A percentile compares a stretch with the other conserved stretches of the same genome.
phyloP scores from a whole-genome alignment of 2,797 vertebrate species.

The Acanthurus leucopareius region DNA sequence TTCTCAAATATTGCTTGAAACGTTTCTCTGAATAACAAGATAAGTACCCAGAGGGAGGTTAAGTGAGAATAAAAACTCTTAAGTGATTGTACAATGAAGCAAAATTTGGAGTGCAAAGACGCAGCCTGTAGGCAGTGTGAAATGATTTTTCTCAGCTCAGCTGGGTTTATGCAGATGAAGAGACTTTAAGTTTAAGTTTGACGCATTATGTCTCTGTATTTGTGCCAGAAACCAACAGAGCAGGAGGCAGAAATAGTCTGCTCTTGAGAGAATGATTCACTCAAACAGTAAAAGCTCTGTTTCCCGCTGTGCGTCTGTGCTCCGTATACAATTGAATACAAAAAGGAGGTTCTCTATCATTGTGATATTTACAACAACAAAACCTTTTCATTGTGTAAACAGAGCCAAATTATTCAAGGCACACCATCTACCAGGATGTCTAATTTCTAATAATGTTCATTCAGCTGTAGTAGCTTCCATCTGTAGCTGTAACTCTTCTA shows the following conservation, averaged over 20 bases:
- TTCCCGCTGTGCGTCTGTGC: slow-evolving; percentile 8
- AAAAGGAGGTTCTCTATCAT: background rate
- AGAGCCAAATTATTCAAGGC: background rate
- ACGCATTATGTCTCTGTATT: slow-evolving; percentile 55
- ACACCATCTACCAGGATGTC: background rate
- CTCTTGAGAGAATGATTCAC: slow-evolving; percentile 54
- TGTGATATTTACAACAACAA: background rate
- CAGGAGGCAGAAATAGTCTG: slow-evolving; percentile 36
- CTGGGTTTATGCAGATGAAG: slow-evolving; percentile 54
- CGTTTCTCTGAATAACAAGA: background rate
- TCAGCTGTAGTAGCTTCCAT: background rate
- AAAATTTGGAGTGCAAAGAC: slow-evolving; percentile 22
- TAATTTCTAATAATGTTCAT: background rate
- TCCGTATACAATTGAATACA: too few relatives aligned
- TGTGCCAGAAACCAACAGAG: slow-evolving; percentile 50
- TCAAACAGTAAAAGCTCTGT: slow-evolving; percentile 28
- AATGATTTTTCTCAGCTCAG: slow-evolving; percentile 43
- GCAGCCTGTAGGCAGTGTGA: slow-evolving; percentile 40
- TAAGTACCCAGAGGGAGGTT: slow-evolving; percentile 17
- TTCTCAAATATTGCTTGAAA: slow-evolving; percentile 21
- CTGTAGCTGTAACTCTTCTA: background rate
- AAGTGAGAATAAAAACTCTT: background rate
- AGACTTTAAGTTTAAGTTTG: slow-evolving; percentile 55
- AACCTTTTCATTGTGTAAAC: background rate
- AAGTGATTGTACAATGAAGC: slow-evolving; percentile 21